Evolutionary conservation across 2,113 vertebrate species (phyloP).

Genomic region (Fregetta grallaria): DNA sequence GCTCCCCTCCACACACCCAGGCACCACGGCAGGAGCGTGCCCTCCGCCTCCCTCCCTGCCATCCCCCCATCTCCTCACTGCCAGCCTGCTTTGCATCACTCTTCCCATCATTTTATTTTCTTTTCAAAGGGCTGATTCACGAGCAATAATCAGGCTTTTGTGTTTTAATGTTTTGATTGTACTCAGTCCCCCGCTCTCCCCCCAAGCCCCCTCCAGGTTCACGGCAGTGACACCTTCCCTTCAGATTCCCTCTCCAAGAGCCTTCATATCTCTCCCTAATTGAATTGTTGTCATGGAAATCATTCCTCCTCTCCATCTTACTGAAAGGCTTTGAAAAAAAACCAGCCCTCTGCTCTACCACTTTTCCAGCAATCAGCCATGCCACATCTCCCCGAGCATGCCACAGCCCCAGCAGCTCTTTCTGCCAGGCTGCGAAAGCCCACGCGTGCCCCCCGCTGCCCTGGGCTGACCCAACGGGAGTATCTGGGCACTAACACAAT

Average conservation of each 20-base stretch:
- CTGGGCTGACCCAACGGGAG: accelerated
- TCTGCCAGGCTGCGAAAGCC: neutral
- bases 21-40: neutral
- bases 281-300: slow-evolving; percentile 78
- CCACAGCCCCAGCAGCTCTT: neutral
- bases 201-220: neutral
- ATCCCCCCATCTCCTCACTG: neutral
- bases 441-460: neutral
- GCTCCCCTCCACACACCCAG: neutral
- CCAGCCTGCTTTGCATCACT: neutral
- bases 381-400: accelerated
- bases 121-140: neutral
- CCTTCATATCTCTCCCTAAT: slow-evolving; percentile 17
- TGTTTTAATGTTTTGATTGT: neutral
- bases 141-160: neutral
- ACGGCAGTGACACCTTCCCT: neutral
- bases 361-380: neutral
- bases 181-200: neutral
- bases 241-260: neutral
- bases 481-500: neutral
- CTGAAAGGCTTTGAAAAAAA: slow-evolving; percentile 29
- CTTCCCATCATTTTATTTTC: neutral
- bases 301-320: slow-evolving; percentile 45
- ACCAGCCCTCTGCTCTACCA: neutral
- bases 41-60: neutral